A percentile compares a stretch with the other conserved stretches of the same genome.
Conservation (phyloP, 1,140 invertebrate genomes). For the Xylocopa sonorina region DNA sequence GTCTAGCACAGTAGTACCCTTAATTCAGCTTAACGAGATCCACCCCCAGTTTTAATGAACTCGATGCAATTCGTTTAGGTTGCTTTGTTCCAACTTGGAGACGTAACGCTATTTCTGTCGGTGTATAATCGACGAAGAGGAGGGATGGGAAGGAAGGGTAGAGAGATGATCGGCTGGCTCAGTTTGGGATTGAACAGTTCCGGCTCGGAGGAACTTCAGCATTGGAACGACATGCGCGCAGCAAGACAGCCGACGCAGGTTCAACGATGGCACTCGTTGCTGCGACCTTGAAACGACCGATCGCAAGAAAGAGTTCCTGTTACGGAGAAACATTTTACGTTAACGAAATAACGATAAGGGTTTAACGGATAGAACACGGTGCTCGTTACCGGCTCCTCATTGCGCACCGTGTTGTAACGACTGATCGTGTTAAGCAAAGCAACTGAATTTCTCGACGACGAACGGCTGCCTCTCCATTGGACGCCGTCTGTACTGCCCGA, state of each 20-base stretch:
- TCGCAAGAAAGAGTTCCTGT: conserved; percentile 54
- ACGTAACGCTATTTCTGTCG: conserved; percentile 96
- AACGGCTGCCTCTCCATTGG: conserved; percentile 42
- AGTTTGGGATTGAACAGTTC: conserved; percentile 95
- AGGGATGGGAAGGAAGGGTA: conserved; percentile 91
- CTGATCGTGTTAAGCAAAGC: conserved; percentile 4
- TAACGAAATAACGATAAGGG: conserved; percentile 27
- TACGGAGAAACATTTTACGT: conserved; percentile 26
- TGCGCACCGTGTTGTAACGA: conserved; percentile 11
- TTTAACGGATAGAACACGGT: conserved; percentile 19
- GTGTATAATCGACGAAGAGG: conserved; percentile 94
- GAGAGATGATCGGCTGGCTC: conserved; percentile 97
- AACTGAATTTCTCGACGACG: conserved; percentile 39
- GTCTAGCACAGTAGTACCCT: no score
- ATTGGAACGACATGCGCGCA: conserved; percentile 95
- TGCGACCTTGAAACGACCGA: conserved; percentile 74
- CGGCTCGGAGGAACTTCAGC: conserved; percentile 94
- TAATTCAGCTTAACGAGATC: no score
- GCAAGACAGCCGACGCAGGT: conserved; percentile 78
- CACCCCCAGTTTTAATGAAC: not conserved
- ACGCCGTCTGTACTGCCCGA: conserved; percentile 73
- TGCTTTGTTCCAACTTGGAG: conserved; percentile 96
- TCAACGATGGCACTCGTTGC: conserved; percentile 79
- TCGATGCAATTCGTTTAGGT: conserved; percentile 84
- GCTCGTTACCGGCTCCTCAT: not conserved